Evolutionary conservation across 92 coral and sea anemone species (phyloP), one percentile per base, ranked within the genome.

Genomic region (Plumapathes pennacea): DNA sequence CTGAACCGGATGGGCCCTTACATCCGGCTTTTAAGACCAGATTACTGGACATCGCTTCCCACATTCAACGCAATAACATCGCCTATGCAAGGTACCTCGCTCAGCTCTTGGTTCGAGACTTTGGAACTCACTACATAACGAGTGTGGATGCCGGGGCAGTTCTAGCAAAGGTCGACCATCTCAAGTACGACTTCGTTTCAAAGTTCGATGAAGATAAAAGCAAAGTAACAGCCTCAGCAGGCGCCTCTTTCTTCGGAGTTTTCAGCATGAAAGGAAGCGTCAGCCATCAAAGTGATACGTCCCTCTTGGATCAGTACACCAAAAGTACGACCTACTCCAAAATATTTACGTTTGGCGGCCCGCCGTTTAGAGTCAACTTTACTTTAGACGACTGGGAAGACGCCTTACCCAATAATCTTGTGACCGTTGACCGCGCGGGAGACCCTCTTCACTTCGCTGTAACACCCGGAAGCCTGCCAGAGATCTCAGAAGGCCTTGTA

Each of bases 131-230:
- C 64, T 78, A 60, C 51, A 49, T 87, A 42, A 86, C 97, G 14
- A 84, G 97, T 27, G 85, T 87, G 42, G 86, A 83, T 47, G 87
- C 95, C 4, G 95, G 97, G 8, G 95, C 95, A 10, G 66, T 87
- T 50, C 67, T 90, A 24, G 88, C 97, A 6, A 83, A 90, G 56
- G 72, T 90, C 27, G 95, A 85, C 64, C 84, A 86, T 43, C 38
- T 86, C 32, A 65, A 62, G 44, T 27, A 47, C 32, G 66, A 83
- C 36, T 76, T 64, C 47, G 76, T 74, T 5, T 71, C 72, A 1
- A 62, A 62, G 24, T 69, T 61, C 52, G 40, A 54, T 13, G 54
- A 63, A 57, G 76, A 80, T 50, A 71, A 80, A 57, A 67, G 73
- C 19, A 76, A 89, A 38, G 80, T 82, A 12, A 89, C 84, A 1